Base-by-base conservation (phyloP, 2,888 invertebrate genomes). In the Calliphora vomitoria region DNA sequence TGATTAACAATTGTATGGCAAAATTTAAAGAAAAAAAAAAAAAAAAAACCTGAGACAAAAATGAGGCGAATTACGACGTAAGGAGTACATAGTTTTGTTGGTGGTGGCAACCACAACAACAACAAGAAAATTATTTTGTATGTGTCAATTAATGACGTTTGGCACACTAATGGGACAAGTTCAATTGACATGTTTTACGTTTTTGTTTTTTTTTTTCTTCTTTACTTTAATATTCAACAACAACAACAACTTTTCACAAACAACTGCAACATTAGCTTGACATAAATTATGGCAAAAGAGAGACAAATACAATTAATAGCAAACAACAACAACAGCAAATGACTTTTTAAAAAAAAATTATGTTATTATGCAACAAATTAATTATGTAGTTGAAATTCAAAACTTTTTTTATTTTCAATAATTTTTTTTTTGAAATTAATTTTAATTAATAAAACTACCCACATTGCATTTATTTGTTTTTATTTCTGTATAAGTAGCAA, bases 81-180 rank as follows among this genome's bases (percentile, higher is more conserved):
- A 47, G 44, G 8, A 35, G 55, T 20, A 55, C 3, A 44, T 78
- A 38, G 8, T 44, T 25, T 53, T 74, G 41, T 8, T 71, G 35
- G 10, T 72, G 10, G n/a, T 53, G 44, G 4, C 3, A 35, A 1
- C 35, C 31, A 47, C 53, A 62, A 5, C 44, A 20, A 18, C 50
- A 18, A 20, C 20, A 41, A 58, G 38, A 72, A 79, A 76, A 74
- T 75, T 69, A 80, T 83, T 69, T 83, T 79, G 74, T 71, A 64
- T 86, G 64, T 87, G 87, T 87, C 82, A 78, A 64, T 85, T 79
- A 85, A 75, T 87, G 87, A 87, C 87, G 85, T 87, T 87, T 87
- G 87, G 87, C 87, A 87, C 87, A 87, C 85, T 87, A 87, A 87
- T 85, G 82, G 82, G 82, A 85, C 87, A 87, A 87, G 87, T 87